Base-by-base conservation (phyloP, 2,113 vertebrate genomes). In the Sialia sialis region DNA sequence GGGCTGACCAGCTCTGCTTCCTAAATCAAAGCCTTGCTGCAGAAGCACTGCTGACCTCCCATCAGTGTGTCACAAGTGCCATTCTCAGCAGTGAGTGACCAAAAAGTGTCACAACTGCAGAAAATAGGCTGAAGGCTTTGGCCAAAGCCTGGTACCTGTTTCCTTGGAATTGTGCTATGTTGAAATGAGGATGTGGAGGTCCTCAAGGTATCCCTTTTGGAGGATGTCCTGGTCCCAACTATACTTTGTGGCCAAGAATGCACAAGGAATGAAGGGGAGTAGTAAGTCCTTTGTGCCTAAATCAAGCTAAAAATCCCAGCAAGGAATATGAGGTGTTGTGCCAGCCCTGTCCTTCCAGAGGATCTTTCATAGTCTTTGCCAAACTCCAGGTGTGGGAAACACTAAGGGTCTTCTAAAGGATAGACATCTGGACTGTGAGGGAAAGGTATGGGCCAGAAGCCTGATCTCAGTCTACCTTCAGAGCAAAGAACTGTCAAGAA, bases 1-100 rank as follows among this genome's bases (percentile, higher is more conserved):
- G 59, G 55, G 89, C 90, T 91, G 90, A 94, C 74, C 80, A 80
- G 66, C 29, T 68, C 68, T 72, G 62, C 87, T 92, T 95, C 91
- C 86, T 18, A 54, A 94, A 91, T 75, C 84, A 78, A 78, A 96
- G 58, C 87, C 79, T 56, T 74, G 62, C 62, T 79, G 80, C 62
- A 64, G 56, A 73, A 93, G 86, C 41, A 2, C 22, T 26, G 44
- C 79, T 27, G 38, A 30, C 0, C 39, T 74, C 49, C 44, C 3
- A 0, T 44, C 67, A 29, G 15, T 22, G 43, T 44, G 80, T 30
- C 70, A 78, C 32, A 25, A 54, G 63, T 20, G 48, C 77, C 4
- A 0, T 52, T 67, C 60, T 67, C 13, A 16, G 83, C 43, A 36
- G 49, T 7, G 16, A 54, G 22, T n/a, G 32, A 55, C 15, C 19